Percentiles rank a stretch among this genome's conserved stretches.
Conservation (phyloP, 2,888 invertebrate species). For the Margaritifera margaritifera region DNA sequence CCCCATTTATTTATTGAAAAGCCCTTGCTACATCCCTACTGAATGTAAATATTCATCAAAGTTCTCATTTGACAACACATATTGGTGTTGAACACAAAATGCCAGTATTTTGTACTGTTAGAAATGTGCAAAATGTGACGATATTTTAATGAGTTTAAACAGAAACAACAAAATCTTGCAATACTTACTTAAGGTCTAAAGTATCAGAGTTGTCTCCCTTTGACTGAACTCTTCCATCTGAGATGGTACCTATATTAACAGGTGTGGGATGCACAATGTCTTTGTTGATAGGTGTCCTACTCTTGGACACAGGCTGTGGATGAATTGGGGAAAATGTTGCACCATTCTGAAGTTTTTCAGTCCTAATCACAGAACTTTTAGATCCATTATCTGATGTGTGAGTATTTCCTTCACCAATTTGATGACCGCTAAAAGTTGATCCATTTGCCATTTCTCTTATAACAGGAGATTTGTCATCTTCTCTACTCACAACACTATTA, state of each 20-base stretch:
- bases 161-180: neutral
- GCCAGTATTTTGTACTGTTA: too few relatives aligned
- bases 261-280: conserved; percentile 53
- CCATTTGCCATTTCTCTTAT: conserved; percentile 2
- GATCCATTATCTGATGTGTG: conserved; percentile 13
- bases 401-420: neutral
- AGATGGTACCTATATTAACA: conserved; percentile 15
- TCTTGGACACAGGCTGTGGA: conserved; percentile 57
- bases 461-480: conserved; percentile 4
- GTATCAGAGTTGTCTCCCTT: conserved; percentile 9
- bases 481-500: neutral
- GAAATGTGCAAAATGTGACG: neutral
- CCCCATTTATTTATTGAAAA: too few relatives aligned
- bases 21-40: too few relatives aligned
- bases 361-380: conserved; percentile 35
- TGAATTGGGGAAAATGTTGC: conserved; percentile 63
- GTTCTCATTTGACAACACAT: too few relatives aligned
- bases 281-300: conserved; percentile 34
- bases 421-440: neutral
- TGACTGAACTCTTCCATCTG: conserved; percentile 1
- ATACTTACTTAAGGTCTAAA: conserved; percentile 35
- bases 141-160: neutral
- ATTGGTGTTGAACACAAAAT: too few relatives aligned
- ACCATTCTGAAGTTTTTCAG: conserved; percentile 52
- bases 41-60: too few relatives aligned